Conservation (phyloP, 2,113 vertebrate species). For the Hemibagrus wyckioides region DNA sequence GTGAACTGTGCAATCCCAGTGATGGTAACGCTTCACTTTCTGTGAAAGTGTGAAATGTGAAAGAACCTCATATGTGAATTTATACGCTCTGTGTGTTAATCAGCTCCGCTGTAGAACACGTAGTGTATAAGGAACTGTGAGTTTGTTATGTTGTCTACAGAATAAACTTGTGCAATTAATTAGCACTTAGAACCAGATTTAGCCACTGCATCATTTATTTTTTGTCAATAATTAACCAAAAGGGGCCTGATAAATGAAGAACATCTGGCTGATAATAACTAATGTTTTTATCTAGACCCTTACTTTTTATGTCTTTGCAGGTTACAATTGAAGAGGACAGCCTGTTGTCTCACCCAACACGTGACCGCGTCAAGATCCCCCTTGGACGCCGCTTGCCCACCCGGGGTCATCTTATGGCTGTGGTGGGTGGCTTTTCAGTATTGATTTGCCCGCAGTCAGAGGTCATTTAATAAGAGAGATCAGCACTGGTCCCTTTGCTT, state of each 20-base stretch:
- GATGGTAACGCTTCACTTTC: constrained; percentile 17
- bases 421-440: constrained; percentile 73
- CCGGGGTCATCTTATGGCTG: constrained; percentile 89
- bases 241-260: background rate
- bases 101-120: background rate
- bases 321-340: constrained; percentile 89
- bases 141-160: background rate
- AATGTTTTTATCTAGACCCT: background rate
- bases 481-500: background rate
- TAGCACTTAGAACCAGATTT: constrained; percentile 17
- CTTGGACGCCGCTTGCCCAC: constrained; percentile 88
- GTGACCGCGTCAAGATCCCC: constrained; percentile 89
- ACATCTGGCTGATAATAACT: background rate
- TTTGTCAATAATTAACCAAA: constrained; percentile 19
- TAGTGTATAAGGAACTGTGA: constrained; percentile 25
- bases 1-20: background rate
- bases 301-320: constrained; percentile 62
- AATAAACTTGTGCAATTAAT: constrained; percentile 30
- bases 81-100: constrained; percentile 15
- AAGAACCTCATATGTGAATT: constrained; percentile 15
- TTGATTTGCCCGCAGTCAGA: constrained; percentile 21
- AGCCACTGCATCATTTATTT: constrained; percentile 4
- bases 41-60: constrained; percentile 31
- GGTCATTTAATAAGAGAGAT: background rate
- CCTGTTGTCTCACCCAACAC: constrained; percentile 85